A percentile compares a stretch with the other conserved stretches of the same genome.
Conservation (phyloP, 30 jellyfish, hydroid and myxozoan genomes). For the Calvadosia cruxmelitensis region DNA sequence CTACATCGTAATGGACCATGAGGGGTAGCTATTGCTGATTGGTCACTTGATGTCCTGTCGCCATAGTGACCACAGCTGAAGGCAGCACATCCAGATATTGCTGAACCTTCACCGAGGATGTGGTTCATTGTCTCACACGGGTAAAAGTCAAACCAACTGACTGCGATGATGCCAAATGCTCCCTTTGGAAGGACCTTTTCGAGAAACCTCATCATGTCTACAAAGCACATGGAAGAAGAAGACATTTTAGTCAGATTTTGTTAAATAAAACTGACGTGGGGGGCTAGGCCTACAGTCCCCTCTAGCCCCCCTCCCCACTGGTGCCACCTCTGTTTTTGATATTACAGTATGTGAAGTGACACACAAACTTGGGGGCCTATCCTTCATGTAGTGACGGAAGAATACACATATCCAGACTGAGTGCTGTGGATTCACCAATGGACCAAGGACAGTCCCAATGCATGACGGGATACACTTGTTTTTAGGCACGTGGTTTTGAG, state of each 20-base stretch:
- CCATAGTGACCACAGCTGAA: constrained; percentile 77
- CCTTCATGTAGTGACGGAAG: not conserved
- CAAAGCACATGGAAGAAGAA: not conserved
- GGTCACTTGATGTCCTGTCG: not conserved
- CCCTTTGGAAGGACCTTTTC: constrained; percentile 42
- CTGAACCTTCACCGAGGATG: constrained; percentile 80
- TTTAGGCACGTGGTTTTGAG: too few species aligned
- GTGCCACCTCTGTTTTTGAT: not conserved
- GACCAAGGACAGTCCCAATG: too few species aligned
- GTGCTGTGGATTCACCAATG: too few species aligned
- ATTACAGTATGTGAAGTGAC: not conserved
- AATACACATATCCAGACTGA: too few species aligned
- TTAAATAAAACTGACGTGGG: not conserved
- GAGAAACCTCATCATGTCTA: constrained; percentile 55
- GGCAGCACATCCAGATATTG: constrained; percentile 69
- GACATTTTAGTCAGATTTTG: too few species aligned
- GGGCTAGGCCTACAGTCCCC: not conserved
- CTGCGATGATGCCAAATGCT: constrained; percentile 53
- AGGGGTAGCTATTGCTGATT: not conserved
- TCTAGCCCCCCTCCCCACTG: not conserved
- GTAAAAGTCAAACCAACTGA: constrained; percentile 85
- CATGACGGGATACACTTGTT: too few species aligned
- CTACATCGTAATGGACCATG: not conserved
- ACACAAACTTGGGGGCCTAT: not conserved
- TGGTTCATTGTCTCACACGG: constrained; percentile 71